Conservation (phyloP, 2,888 invertebrate species). For the Cryptocheilus praepositus region DNA sequence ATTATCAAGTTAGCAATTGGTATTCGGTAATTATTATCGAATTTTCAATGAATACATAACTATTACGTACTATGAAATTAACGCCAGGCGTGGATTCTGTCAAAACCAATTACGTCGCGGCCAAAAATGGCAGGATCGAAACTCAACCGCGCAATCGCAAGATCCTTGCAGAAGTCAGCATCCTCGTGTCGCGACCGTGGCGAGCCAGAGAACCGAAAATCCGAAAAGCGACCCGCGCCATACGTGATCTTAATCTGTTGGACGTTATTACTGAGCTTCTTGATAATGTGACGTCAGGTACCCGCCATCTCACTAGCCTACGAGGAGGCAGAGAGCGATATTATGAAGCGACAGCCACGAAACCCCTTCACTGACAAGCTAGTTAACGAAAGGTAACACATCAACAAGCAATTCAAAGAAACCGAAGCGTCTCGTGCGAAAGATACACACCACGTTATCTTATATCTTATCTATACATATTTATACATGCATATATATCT, state of each 20-base stretch:
- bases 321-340: slow-evolving; percentile 90
- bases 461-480: not conserved
- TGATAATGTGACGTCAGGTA: slow-evolving; percentile 76
- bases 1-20: too few species aligned
- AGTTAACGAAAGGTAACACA: slow-evolving; percentile 84
- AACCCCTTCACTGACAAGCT: slow-evolving; percentile 90
- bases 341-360: slow-evolving; percentile 91
- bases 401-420: slow-evolving; percentile 46
- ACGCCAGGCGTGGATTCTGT: too few species aligned
- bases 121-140: too few species aligned
- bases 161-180: not conserved
- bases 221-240: slow-evolving; percentile 24
- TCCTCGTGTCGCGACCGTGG: not conserved
- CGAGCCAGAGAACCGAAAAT: not conserved
- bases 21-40: too few species aligned
- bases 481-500: too few species aligned
- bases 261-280: slow-evolving; percentile 69
- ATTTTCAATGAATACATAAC: too few species aligned
- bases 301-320: slow-evolving; percentile 92
- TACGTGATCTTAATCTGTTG: slow-evolving; percentile 44
- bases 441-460: not conserved
- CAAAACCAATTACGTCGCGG: too few species aligned
- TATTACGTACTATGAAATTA: too few species aligned
- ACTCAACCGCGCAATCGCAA: too few species aligned
- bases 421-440: slow-evolving; percentile 47